These are phyloP conservation scores for Struthio camelus DNA, from an alignment of 2,113 vertebrate genomes.

Conservation along the genomic window DNA sequence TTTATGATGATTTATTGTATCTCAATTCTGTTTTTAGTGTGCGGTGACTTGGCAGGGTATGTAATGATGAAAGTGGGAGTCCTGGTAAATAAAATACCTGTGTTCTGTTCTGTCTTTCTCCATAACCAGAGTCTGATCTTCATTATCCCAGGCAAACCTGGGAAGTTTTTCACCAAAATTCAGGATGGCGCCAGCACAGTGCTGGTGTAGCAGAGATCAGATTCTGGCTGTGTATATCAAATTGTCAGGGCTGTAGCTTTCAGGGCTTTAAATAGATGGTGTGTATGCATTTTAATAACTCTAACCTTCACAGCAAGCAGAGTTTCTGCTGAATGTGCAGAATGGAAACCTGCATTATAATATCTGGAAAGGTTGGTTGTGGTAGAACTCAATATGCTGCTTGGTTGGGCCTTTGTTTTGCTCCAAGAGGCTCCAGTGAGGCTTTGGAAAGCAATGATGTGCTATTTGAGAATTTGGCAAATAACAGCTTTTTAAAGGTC, in stretches of 20 bases:
- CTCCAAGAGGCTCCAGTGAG: neutral
- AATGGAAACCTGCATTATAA: neutral
- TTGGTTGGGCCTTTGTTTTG: slow-evolving; percentile 25
- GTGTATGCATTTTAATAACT: neutral
- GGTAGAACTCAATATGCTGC: neutral
- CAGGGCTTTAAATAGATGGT: neutral
- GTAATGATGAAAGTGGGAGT: neutral
- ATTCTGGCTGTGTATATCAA: neutral
- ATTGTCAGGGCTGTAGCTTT: neutral
- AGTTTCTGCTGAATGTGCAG: slow-evolving; percentile 52
- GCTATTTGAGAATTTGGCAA: neutral
- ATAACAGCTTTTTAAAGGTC: neutral
- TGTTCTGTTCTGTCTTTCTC: neutral
- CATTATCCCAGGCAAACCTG: neutral
- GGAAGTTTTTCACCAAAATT: neutral
- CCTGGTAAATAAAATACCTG: slow-evolving; percentile 27
- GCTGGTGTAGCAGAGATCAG: neutral
- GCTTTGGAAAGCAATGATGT: neutral
- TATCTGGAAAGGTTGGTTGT: neutral
- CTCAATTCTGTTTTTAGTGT: slow-evolving; percentile 25
- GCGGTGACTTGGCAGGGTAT: neutral
- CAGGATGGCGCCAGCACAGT: neutral
- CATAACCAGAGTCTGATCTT: neutral
- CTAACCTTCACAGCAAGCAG: neutral
- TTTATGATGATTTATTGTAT: neutral